Conservation (phyloP, 2,888 invertebrate species). For the Amphipoea oculea region DNA sequence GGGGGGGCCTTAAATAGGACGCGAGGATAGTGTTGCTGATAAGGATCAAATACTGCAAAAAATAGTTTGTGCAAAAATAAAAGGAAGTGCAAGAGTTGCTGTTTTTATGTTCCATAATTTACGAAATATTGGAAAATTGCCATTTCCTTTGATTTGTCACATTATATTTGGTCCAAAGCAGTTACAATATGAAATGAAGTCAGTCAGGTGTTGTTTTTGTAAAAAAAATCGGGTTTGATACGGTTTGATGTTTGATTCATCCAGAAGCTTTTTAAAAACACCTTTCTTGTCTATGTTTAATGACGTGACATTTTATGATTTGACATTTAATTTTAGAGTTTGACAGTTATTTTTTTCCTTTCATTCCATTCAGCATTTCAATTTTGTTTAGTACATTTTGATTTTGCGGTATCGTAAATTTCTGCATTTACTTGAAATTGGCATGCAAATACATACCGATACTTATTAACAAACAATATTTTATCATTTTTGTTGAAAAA, state of each 20-base stretch:
- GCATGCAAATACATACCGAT: constrained; percentile 17
- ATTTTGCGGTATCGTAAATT: constrained; percentile 52
- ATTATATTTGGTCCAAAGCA: no score
- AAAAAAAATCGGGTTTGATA: neutral
- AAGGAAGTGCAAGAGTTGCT: no score
- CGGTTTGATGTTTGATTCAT: neutral
- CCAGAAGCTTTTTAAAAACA: neutral
- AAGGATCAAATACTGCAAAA: no score
- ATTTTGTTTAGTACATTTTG: constrained; percentile 49
- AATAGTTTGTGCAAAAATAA: no score
- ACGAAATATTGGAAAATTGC: no score
- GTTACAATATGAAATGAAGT: no score
- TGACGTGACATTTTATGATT: constrained; percentile 47
- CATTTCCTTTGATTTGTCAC: no score
- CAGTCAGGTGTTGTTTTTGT: neutral
- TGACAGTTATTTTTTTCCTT: constrained; percentile 39
- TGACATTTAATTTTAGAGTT: constrained; percentile 30
- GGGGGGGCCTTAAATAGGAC: no score
- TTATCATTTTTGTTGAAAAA: constrained; percentile 2
- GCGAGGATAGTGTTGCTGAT: no score
- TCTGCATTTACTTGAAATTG: constrained; percentile 46
- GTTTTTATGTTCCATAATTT: no score
- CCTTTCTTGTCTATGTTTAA: constrained; percentile 22
- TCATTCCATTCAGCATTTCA: constrained; percentile 35
- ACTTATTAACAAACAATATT: neutral